A percentile compares a stretch with the other conserved stretches of the same genome.
phyloP scores from a whole-genome alignment of 2,797 vertebrate genomes.

The Pantherophis alleghaniensis region DNA sequence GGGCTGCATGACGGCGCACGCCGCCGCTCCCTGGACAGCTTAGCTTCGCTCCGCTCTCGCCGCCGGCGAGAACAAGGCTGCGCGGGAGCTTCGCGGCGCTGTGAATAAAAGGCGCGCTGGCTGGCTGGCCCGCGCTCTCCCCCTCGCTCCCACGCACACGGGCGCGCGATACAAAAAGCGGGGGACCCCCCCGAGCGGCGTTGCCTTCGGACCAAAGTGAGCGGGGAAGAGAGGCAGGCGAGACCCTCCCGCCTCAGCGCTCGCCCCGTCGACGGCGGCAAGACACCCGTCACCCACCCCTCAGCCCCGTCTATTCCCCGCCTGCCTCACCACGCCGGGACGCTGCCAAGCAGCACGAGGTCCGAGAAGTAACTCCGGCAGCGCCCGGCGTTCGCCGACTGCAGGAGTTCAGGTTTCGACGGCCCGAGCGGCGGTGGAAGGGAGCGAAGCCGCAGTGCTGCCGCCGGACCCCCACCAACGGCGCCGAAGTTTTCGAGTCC shows the following conservation, averaged over 20 bases:
- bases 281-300: rapidly evolving
- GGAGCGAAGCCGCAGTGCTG: constrained; percentile 71
- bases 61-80: constrained; percentile 73
- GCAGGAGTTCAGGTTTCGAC: constrained; percentile 72
- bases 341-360: constrained; percentile 70
- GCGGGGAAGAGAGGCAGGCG: not conserved
- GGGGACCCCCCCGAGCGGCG: not conserved
- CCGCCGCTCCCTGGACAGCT: constrained; percentile 74
- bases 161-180: not conserved
- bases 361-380: constrained; percentile 71
- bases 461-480: constrained; percentile 68
- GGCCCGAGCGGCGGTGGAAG: not conserved
- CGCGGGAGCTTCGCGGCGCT: constrained; percentile 49
- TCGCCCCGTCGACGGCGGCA: not conserved
- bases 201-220: not conserved
- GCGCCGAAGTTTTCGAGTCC: constrained; percentile 71
- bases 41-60: constrained; percentile 65
- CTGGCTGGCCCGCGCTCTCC: not conserved
- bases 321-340: constrained; percentile 58
- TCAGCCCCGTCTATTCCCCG: not conserved
- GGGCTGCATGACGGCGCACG: constrained; percentile 52
- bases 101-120: not conserved
- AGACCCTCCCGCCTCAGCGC: not conserved
- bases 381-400: constrained; percentile 58
- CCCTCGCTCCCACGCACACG: not conserved